Base-by-base conservation (phyloP, 2,888 invertebrate species). In the Drosophila pseudotakahashii region DNA sequence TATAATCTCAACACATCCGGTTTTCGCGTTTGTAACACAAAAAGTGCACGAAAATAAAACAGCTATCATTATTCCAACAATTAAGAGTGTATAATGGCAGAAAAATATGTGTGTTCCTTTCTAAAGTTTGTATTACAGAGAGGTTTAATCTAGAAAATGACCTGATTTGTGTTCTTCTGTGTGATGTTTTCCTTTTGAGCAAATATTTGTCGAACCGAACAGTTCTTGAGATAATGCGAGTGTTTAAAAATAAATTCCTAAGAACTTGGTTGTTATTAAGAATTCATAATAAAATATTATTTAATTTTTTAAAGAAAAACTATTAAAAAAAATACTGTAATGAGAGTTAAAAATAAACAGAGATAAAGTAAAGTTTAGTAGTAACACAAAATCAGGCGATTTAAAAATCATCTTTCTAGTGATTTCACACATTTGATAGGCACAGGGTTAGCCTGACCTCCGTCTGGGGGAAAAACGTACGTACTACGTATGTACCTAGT, bases 361-460 rank as follows among this genome's bases (percentile, higher is more conserved):
- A n/a, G n/a, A n/a, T n/a, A n/a, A n/a, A n/a, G n/a, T n/a, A n/a
- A n/a, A n/a, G n/a, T n/a, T n/a, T n/a, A n/a, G n/a, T n/a, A n/a
- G 6, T 37, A 37, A 23, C 3, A 26, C 26, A n/a, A 26, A 34
- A 48, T 48, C 48, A 34, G 11, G 34, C 34, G 11, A 48, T 34
- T 48, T 19, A 6, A 11, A 14, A 30, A 13, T 34, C 10, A 32
- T 32, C 10, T 47, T 34, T 16, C 34, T 13, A 6, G 34, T 5
- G 5, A 13, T 26, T 30, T 3, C 13, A n/a, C 54, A n/a, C 7
- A 37, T 51, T 9, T 14, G 7, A 4, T 10, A 10, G 26, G 37
- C 13, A 11, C 37, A 30, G 30, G 14, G 13, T 34, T n/a, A 19
- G 47, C 52, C 16, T 54, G 45, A 67, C 44, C 66, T 44, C 23